Evolutionary conservation across 1,140 invertebrate genomes (phyloP).

Genomic region (Lycorma delicatula): DNA sequence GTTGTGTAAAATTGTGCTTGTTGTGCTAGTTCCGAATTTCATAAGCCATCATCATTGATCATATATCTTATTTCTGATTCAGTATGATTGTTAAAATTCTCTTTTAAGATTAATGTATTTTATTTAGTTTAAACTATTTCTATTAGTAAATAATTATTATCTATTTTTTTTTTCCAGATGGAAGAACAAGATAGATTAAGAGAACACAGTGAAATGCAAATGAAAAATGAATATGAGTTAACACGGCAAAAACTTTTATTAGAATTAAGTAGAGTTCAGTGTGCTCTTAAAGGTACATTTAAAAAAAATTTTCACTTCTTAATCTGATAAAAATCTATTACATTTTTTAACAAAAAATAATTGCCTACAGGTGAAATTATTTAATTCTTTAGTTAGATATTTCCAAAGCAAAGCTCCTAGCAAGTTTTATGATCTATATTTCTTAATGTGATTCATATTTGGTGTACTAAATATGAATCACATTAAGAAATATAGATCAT

Average conservation of each 20-base stretch:
- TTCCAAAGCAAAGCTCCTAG: not conserved
- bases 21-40: too few species aligned
- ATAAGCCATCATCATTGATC: not conserved
- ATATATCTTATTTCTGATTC: not conserved
- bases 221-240: conserved; percentile 29
- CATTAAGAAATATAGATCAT: too few species aligned
- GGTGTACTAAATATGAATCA: too few species aligned
- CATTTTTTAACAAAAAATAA: not conserved
- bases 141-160: too few species aligned
- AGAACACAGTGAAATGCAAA: conserved; percentile 25
- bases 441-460: too few species aligned
- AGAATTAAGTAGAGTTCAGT: conserved; percentile 27
- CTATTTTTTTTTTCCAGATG: conserved; percentile 19
- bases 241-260: conserved; percentile 24
- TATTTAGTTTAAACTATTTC: not conserved
- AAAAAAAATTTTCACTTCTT: not conserved
- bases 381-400: not conserved
- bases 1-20: too few species aligned
- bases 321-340: not conserved
- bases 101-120: conserved; percentile 1
- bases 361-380: too few species aligned
- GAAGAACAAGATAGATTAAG: conserved; percentile 26
- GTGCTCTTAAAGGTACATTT: conserved; percentile 25
- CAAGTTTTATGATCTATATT: too few species aligned
- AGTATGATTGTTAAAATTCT: not conserved